Percentiles rank a stretch among this genome's conserved stretches.
phyloP scores from a whole-genome alignment of 1,140 invertebrate species.

The Trachymyrmex cornetzi region DNA sequence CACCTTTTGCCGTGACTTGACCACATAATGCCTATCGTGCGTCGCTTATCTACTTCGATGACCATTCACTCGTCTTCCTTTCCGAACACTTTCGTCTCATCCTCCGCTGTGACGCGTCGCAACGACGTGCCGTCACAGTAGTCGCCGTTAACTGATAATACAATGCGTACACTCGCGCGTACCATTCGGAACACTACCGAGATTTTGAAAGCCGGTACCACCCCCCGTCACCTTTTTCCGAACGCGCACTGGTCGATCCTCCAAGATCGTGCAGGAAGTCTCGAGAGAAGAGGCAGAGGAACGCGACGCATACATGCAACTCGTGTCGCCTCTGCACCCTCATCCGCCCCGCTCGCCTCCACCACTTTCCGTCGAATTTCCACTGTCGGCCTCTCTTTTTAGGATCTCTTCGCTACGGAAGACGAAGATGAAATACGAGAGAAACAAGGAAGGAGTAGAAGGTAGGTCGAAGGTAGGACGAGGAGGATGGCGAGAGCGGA shows the following conservation, averaged over 20 bases:
- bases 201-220: conserved; percentile 52
- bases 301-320: conserved; percentile 66
- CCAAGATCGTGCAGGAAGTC: conserved; percentile 74
- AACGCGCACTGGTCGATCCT: conserved; percentile 76
- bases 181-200: conserved; percentile 14
- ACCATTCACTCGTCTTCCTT: neutral
- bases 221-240: conserved; percentile 70
- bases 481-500: conserved; percentile 55
- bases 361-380: conserved; percentile 50
- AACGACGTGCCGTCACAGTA: neutral
- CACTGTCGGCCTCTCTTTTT: conserved; percentile 61
- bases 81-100: conserved; percentile 4
- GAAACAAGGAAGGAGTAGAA: neutral
- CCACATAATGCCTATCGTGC: neutral
- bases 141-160: neutral
- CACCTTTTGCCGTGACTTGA: neutral
- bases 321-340: conserved; percentile 54
- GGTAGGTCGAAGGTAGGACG: conserved; percentile 35
- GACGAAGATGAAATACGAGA: conserved; percentile 52
- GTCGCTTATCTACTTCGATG: conserved; percentile 9
- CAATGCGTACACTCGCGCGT: conserved; percentile 7
- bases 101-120: neutral
- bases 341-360: conserved; percentile 48
- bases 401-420: conserved; percentile 60
- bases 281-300: conserved; percentile 64